These are phyloP conservation scores for Dendroctonus ponderosae DNA, from an alignment of 1,140 invertebrate genomes.

Conservation along the genomic window DNA sequence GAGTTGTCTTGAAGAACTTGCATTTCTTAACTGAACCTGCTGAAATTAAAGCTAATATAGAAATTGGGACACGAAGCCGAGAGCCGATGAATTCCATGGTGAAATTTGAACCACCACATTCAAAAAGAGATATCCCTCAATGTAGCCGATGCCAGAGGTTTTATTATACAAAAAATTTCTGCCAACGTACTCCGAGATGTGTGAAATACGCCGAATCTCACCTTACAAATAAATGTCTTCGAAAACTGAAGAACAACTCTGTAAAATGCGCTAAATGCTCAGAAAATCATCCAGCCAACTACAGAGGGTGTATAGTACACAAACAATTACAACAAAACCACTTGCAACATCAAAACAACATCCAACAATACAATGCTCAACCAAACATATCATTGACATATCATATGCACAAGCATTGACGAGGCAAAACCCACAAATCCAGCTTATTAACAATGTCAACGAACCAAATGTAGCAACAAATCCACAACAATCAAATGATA, in stretches of 20 bases:
- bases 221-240: neutral
- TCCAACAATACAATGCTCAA: neutral
- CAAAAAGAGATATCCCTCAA: neutral
- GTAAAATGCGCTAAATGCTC: neutral
- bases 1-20: too few relatives aligned
- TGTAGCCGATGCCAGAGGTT: neutral
- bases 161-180: neutral
- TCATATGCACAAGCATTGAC: too few relatives aligned
- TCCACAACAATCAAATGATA: neutral
- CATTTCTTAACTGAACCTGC: neutral
- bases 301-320: neutral
- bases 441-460: neutral
- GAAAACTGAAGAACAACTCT: neutral
- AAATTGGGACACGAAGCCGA: neutral
- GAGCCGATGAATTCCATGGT: neutral
- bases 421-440: too few relatives aligned
- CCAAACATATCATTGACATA: too few relatives aligned
- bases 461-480: neutral
- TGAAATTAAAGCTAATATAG: neutral
- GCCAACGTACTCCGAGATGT: neutral
- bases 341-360: neutral
- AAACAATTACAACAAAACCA: neutral
- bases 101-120: neutral
- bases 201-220: neutral
- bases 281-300: neutral